phyloP scores from a whole-genome alignment of 2,797 vertebrate genomes.

The Microctenopoma stevenorrisi region DNA sequence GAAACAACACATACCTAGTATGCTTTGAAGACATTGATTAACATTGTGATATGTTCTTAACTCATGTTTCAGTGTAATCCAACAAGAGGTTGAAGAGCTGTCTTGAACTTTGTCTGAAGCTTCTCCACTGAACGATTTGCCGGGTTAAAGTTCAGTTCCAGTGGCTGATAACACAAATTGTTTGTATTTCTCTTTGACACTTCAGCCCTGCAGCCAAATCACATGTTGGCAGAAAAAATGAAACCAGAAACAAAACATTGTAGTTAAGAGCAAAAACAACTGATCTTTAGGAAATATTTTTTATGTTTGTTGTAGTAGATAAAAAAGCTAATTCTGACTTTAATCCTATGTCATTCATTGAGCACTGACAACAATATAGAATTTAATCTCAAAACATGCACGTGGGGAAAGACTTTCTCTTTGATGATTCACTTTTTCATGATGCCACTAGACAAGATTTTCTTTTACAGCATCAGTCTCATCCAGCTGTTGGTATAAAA shows the following conservation, averaged over 20 bases:
- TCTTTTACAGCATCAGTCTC: neutral
- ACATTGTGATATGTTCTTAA: neutral
- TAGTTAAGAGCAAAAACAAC: conserved; percentile 19
- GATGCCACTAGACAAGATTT: neutral
- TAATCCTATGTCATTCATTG: neutral
- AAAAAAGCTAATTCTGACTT: conserved; percentile 7
- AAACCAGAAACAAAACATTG: conserved; percentile 5
- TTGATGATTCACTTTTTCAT: neutral
- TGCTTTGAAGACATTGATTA: neutral
- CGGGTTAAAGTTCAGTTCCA: conserved; percentile 18
- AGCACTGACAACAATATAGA: neutral
- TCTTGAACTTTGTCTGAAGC: conserved; percentile 1
- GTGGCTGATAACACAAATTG: conserved; percentile 22
- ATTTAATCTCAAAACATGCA: neutral
- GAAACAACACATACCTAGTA: neutral
- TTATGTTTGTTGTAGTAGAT: neutral
- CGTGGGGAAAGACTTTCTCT: neutral
- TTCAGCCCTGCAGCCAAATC: conserved; percentile 10
- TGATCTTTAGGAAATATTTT: conserved; percentile 7
- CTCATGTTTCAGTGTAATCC: neutral
- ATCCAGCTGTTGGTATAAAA: neutral
- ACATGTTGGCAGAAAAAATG: conserved; percentile 11
- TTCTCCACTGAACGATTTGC: neutral
- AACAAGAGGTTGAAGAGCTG: conserved; percentile 2
- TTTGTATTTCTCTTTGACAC: conserved; percentile 13